Conservation (phyloP, 1,140 invertebrate genomes). For the Leptopilina boulardi region DNA sequence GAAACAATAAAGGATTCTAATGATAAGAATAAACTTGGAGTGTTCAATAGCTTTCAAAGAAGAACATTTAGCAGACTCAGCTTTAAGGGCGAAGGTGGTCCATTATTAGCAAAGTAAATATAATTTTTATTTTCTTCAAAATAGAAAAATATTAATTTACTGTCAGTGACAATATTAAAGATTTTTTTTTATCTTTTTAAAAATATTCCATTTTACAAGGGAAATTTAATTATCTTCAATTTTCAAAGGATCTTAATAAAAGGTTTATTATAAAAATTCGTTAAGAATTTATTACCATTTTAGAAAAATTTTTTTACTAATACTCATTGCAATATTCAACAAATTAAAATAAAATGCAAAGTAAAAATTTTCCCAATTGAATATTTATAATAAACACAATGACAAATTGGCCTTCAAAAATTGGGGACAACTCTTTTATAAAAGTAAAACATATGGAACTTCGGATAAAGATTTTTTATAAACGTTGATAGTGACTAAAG, state of each 20-base stretch:
- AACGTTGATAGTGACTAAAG: background rate
- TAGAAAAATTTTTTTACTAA: no score
- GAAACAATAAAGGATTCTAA: background rate
- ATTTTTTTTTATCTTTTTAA: no score
- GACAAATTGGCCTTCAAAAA: background rate
- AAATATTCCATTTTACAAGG: no score
- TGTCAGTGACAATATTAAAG: no score
- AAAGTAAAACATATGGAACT: background rate
- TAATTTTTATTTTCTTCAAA: background rate
- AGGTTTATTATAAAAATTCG: no score
- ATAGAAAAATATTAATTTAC: no score
- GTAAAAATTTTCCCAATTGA: no score
- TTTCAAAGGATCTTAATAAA: no score
- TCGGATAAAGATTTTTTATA: background rate
- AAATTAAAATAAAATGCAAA: no score
- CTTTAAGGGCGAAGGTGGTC: slow-evolving; percentile 62
- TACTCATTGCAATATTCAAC: no score
- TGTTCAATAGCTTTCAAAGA: slow-evolving; percentile 45
- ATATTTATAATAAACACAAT: background rate
- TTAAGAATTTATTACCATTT: no score
- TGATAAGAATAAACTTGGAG: slow-evolving; percentile 15
- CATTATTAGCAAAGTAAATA: slow-evolving; percentile 61
- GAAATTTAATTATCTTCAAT: no score
- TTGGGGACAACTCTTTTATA: background rate
- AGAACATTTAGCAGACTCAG: slow-evolving; percentile 64